These are phyloP conservation scores for Ips nitidus DNA, from an alignment of 1,140 invertebrate species.

Conservation along the genomic window DNA sequence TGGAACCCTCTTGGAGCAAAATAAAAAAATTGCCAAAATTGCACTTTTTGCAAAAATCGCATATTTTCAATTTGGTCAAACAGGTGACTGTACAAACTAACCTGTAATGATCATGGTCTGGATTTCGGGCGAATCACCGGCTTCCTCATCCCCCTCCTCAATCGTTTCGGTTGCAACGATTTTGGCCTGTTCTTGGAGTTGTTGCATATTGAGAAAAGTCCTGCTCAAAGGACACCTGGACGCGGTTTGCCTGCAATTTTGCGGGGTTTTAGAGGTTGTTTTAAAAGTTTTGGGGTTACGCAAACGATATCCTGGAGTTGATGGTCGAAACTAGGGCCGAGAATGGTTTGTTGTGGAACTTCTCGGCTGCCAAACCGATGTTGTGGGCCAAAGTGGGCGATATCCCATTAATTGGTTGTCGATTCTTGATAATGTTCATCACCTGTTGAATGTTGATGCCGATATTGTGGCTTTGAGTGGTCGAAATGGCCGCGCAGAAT, in stretches of 20 bases:
- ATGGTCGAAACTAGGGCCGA: constrained; percentile 45
- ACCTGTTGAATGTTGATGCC: constrained; percentile 61
- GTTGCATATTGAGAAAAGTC: constrained; percentile 43
- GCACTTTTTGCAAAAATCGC: too few relatives aligned
- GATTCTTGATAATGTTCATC: constrained; percentile 57
- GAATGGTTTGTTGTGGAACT: constrained; percentile 42
- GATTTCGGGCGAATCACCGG: constrained; percentile 26
- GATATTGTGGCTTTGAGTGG: constrained; percentile 58
- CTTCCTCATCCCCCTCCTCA: constrained; percentile 39
- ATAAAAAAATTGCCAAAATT: too few relatives aligned
- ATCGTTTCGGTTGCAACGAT: constrained; percentile 44
- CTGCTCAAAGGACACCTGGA: constrained; percentile 45
- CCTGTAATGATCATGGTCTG: constrained; percentile 35
- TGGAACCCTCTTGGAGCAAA: too few relatives aligned
- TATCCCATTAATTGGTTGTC: constrained; percentile 49
- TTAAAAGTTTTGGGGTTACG: not conserved
- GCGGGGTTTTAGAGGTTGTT: not conserved
- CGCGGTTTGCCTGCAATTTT: constrained; percentile 30
- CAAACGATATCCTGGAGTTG: constrained; percentile 41
- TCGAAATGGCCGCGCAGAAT: constrained; percentile 59
- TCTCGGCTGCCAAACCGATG: constrained; percentile 49
- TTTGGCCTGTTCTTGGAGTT: constrained; percentile 48
- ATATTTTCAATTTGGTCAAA: too few relatives aligned
- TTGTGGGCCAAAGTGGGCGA: constrained; percentile 51
- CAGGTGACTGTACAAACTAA: not conserved